These are phyloP conservation scores for Odiellus spinosus DNA, from an alignment of 2,888 invertebrate species.

Conservation along the genomic window DNA sequence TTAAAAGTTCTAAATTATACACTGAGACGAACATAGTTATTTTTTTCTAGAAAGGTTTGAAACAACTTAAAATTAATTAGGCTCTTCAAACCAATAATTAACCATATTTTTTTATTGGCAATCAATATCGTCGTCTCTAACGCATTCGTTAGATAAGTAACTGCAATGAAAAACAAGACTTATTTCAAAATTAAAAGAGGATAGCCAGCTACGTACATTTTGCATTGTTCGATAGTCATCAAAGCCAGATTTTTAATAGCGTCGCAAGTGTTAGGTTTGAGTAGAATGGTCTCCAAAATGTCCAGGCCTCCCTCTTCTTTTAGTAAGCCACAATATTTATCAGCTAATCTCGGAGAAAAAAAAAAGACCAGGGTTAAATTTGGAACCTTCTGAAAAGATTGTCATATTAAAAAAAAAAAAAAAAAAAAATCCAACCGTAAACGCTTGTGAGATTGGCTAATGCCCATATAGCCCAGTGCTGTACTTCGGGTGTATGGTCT, in stretches of 20 bases:
- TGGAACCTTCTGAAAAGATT: neutral
- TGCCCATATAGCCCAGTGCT: conserved; percentile 96
- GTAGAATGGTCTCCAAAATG: conserved; percentile 42
- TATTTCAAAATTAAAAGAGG: no score
- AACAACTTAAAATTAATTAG: no score
- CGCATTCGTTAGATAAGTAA: no score
- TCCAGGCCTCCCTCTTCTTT: conserved; percentile 67
- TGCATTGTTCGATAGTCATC: conserved; percentile 12
- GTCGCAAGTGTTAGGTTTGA: conserved; percentile 20
- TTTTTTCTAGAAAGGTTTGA: no score
- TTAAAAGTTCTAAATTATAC: no score
- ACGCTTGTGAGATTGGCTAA: conserved; percentile 86
- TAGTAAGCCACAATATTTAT: conserved; percentile 78
- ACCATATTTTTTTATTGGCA: no score
- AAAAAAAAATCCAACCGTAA: conserved; percentile 43
- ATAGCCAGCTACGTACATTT: conserved; percentile 9
- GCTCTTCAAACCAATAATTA: no score
- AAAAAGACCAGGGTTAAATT: no score
- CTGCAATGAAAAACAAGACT: no score
- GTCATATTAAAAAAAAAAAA: conserved; percentile 1
- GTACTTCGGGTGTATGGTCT: conserved; percentile 75
- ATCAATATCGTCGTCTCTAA: no score
- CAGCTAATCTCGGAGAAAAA: no score
- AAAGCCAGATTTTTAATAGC: conserved; percentile 12
- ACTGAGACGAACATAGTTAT: no score